Conservation (phyloP, 2,113 vertebrate species). For the Ictalurus furcatus region DNA sequence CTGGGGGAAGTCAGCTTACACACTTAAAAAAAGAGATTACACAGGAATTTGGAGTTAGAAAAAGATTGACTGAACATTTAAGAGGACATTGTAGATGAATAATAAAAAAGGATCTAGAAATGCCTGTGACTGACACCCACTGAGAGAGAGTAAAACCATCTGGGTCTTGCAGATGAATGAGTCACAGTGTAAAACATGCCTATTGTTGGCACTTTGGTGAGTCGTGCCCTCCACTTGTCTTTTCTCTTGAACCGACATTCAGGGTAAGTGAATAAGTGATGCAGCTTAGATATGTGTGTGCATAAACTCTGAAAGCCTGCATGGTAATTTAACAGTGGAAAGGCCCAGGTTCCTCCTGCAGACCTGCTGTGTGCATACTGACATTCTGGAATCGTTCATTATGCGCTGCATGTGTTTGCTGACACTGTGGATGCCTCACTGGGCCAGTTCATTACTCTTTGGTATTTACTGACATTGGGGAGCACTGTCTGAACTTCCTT, state of each 20-base stretch:
- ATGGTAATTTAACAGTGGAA: conserved; percentile 38
- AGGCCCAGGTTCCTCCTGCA: conserved; percentile 22
- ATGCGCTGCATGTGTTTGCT: conserved; percentile 49
- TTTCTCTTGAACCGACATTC: not conserved
- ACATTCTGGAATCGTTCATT: conserved; percentile 50
- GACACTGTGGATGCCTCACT: conserved; percentile 45
- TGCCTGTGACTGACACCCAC: conserved; percentile 21
- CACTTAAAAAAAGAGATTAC: not conserved
- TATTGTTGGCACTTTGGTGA: conserved; percentile 1
- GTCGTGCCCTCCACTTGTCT: conserved; percentile 18
- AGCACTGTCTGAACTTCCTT: conserved; percentile 42
- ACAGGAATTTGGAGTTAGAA: not conserved
- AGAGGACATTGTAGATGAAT: not conserved
- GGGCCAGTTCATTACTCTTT: conserved; percentile 54
- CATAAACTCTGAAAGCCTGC: conserved; percentile 31
- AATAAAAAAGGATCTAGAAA: not conserved
- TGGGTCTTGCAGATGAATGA: conserved; percentile 6
- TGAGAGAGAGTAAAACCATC: conserved; percentile 3
- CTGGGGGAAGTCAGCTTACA: no score
- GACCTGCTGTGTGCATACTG: conserved; percentile 42
- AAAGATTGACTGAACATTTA: not conserved
- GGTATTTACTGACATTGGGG: conserved; percentile 52
- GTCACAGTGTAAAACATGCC: conserved; percentile 8
- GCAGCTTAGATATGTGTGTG: not conserved
- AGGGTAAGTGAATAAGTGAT: conserved; percentile 24